A percentile compares a stretch with the other conserved stretches of the same genome.
Evolutionary conservation across 2,113 vertebrate species (phyloP).

Genomic region (Channa argus): DNA sequence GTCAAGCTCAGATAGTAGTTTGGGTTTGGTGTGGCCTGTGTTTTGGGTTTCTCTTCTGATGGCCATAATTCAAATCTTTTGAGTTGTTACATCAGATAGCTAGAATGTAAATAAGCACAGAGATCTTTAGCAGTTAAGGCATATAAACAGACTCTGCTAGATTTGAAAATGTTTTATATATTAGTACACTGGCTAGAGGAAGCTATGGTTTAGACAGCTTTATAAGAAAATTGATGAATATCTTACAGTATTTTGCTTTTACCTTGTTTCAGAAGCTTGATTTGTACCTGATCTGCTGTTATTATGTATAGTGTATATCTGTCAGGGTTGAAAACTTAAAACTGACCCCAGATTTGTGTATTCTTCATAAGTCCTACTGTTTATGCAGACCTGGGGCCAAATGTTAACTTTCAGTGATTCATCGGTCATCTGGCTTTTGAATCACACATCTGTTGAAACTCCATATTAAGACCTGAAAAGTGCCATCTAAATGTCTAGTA

Average conservation of each 20-base stretch:
- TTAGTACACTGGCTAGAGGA: slow-evolving; percentile 66
- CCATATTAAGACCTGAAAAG: slow-evolving; percentile 64
- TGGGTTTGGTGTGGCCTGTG: slow-evolving; percentile 56
- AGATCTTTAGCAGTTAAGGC: slow-evolving; percentile 60
- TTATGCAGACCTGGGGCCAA: slow-evolving; percentile 60
- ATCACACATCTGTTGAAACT: slow-evolving; percentile 57
- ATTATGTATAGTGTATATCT: slow-evolving; percentile 52
- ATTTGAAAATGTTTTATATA: slow-evolving; percentile 71
- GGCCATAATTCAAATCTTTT: slow-evolving; percentile 59
- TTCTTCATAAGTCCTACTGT: slow-evolving; percentile 35
- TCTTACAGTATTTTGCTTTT: slow-evolving; percentile 59
- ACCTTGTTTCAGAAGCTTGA: slow-evolving; percentile 55
- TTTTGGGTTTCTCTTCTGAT: slow-evolving; percentile 44
- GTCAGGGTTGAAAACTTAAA: slow-evolving; percentile 37
- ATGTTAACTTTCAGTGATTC: slow-evolving; percentile 35
- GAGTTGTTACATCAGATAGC: slow-evolving; percentile 61
- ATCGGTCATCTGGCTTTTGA: slow-evolving; percentile 47
- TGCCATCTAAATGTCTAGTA: slow-evolving; percentile 64
- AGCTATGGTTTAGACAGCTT: slow-evolving; percentile 71
- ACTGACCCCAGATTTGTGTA: slow-evolving; percentile 60
- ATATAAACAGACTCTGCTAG: slow-evolving; percentile 66
- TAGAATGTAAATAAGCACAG: slow-evolving; percentile 76
- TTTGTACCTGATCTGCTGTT: slow-evolving; percentile 63
- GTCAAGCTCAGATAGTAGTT: slow-evolving; percentile 30
- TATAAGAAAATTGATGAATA: slow-evolving; percentile 53